phyloP scores from a whole-genome alignment of 2,113 vertebrate genomes.

The Zosterops lateralis region DNA sequence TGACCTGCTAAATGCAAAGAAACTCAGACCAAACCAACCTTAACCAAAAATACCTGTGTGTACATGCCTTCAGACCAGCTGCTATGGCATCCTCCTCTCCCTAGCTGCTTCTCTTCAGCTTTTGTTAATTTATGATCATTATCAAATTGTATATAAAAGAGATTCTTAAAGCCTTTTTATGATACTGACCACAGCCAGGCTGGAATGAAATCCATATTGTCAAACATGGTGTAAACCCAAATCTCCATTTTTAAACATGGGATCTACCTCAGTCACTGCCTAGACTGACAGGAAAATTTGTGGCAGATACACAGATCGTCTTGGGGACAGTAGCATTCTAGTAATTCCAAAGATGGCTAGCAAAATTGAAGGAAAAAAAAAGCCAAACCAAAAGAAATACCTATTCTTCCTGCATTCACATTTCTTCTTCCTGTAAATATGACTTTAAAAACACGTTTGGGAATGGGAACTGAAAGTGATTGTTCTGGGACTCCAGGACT shows the following conservation, averaged over 20 bases:
- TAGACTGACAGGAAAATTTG: background rate
- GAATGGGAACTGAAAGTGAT: background rate
- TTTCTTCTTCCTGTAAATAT: background rate
- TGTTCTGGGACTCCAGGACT: background rate
- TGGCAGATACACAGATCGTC: background rate
- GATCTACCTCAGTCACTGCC: background rate
- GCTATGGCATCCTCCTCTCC: background rate
- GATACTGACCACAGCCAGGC: background rate
- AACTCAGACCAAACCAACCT: background rate
- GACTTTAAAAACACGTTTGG: background rate
- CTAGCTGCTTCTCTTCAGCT: background rate
- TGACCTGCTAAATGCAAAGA: background rate
- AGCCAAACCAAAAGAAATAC: background rate
- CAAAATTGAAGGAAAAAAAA: background rate
- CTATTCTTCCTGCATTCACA: background rate
- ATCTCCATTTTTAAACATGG: background rate
- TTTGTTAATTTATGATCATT: background rate
- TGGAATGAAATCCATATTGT: background rate
- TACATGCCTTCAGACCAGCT: background rate
- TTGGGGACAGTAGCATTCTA: background rate
- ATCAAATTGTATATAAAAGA: background rate
- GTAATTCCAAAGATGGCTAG: background rate
- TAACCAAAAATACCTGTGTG: fast-evolving
- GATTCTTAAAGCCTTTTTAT: background rate
- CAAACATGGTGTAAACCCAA: background rate